Evolutionary conservation across 2,113 vertebrate genomes (phyloP).

Genomic region (Perognathus longimembris): DNA sequence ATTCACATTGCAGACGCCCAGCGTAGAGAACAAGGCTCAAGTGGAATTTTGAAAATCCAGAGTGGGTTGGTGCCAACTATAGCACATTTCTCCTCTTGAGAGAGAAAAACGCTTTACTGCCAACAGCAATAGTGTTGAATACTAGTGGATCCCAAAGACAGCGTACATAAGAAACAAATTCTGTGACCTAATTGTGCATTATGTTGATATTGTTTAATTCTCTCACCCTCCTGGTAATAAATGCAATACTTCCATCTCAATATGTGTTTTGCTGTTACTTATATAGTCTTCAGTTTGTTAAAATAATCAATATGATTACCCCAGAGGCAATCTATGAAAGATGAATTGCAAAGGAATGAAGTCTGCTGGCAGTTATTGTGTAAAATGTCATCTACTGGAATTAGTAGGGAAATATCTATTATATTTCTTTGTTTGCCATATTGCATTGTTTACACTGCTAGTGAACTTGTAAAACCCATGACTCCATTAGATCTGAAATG

Average conservation of each 20-base stretch:
- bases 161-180: constrained; percentile 65
- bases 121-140: constrained; percentile 52
- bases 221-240: background rate
- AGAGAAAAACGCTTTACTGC: constrained; percentile 60
- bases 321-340: too few relatives aligned
- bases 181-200: constrained; percentile 72
- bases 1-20: constrained; percentile 21
- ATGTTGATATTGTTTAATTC: background rate
- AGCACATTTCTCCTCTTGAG: constrained; percentile 54
- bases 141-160: constrained; percentile 57
- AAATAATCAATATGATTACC: background rate
- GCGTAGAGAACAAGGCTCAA: constrained; percentile 57
- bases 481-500: background rate
- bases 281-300: constrained; percentile 23
- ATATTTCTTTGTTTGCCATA: background rate
- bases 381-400: background rate
- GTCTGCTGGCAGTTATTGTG: background rate
- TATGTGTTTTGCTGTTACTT: constrained; percentile 21
- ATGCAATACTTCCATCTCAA: background rate
- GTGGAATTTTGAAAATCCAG: constrained; percentile 72
- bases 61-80: background rate
- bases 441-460: background rate
- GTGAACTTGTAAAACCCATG: background rate
- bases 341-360: constrained; percentile 2
- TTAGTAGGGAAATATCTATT: background rate